Evolutionary conservation across 2,888 invertebrate species (phyloP), one percentile per base, ranked within the genome.

Genomic region (Drosophila koepferae): DNA sequence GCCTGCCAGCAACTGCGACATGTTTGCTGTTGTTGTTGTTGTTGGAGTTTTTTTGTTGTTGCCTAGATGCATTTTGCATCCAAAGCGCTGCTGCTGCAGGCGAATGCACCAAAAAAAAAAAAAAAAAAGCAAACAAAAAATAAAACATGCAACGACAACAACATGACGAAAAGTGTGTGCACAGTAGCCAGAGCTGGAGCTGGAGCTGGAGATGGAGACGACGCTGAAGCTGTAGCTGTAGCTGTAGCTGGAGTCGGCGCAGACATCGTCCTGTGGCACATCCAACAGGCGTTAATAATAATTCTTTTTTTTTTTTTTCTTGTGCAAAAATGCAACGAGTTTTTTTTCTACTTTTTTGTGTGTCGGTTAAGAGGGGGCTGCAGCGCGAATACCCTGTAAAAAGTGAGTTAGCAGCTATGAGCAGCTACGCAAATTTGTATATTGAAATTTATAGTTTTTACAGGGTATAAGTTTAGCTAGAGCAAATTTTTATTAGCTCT

Each of bases 221-320:
- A 67, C 56, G 74, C 43, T 40, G 62, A 12, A 36, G 58, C 16
- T 31, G 43, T 38, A 63, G 77, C 20, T 31, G 62, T 28, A 71
- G 70, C 51, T 63, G 67, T 14, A 70, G 66, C 28, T 58, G 63
- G 34, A 46, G 70, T 60, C 54, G 72, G 23, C 63, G 70, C 80
- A 86, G 88, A 85, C 86, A 74, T 82, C 90, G 86, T 89, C 90
- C 88, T 90, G 89, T 84, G 86, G 91, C 90, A 90, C 79, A 85
- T 67, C 89, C 91, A 91, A 80, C 89, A 90, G 87, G 90, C 89
- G 90, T 91, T 91, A 90, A 91, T 89, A 89, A 89, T 90, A 55
- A 78, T 83, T 79, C 69, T 72, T 59, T 75, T n/a, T n/a, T 74
- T 76, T 74, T 41, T 59, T 75, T 74, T 64, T 66, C 64, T 71